Conservation (phyloP, 2,797 vertebrate genomes). For the Myotis findleyi region DNA sequence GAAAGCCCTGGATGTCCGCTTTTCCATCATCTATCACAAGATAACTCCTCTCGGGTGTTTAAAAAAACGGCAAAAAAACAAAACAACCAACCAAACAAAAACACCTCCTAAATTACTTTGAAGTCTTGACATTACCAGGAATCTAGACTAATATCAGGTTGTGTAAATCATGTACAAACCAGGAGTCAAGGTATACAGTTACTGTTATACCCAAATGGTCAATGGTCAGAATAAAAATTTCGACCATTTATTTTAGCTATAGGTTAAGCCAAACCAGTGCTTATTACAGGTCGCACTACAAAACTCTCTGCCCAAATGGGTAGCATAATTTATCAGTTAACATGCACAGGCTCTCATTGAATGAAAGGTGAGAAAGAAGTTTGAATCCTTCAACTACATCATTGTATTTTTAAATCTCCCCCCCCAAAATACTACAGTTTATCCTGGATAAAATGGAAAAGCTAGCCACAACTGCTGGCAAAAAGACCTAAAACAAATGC, state of each 20-base stretch:
- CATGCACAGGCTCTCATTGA: not conserved
- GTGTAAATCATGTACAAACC: not conserved
- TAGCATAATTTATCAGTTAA: not conserved
- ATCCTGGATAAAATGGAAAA: not conserved
- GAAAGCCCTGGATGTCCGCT: not conserved
- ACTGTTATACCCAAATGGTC: not conserved
- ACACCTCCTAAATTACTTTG: not conserved
- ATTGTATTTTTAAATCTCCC: not conserved
- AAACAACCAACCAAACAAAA: too few species aligned
- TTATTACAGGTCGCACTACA: not conserved
- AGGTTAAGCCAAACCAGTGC: not conserved
- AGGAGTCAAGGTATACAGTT: not conserved
- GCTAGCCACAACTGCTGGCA: not conserved
- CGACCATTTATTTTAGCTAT: not conserved
- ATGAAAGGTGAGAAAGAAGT: not conserved
- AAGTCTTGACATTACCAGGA: not conserved
- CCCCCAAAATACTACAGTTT: not conserved
- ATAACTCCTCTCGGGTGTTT: not conserved
- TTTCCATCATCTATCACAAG: not conserved
- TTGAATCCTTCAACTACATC: not conserved
- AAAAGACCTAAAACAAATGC: not conserved
- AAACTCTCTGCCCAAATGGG: not conserved
- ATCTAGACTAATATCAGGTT: not conserved
- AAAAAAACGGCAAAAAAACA: not conserved
- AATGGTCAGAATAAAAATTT: not conserved